Percentiles rank a stretch among this genome's conserved stretches.
Conservation (phyloP, 1,140 invertebrate genomes). For the Aricia agestis region DNA sequence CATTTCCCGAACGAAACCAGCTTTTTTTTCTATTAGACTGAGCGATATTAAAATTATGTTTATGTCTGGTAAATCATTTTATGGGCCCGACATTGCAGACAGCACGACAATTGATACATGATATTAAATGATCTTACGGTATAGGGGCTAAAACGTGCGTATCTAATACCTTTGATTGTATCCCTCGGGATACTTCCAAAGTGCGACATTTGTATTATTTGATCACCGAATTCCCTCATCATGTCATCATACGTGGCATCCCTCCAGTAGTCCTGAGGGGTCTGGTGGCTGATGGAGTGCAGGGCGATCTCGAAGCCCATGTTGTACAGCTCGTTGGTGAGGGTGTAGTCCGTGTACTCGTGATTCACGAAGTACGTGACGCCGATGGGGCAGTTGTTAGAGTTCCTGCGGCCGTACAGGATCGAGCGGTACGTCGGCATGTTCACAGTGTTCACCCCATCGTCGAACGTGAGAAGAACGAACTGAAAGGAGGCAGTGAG, state of each 20-base stretch:
- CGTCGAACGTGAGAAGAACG: slow-evolving; percentile 83
- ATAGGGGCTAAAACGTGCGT: too few species aligned
- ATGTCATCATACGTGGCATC: slow-evolving; percentile 61
- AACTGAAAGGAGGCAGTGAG: slow-evolving; percentile 64
- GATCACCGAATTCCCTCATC: slow-evolving; percentile 77
- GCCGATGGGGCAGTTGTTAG: slow-evolving; percentile 79
- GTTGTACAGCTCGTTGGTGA: slow-evolving; percentile 79
- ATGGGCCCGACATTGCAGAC: too few species aligned
- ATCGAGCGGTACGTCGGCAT: slow-evolving; percentile 79
- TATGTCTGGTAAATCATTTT: too few species aligned
- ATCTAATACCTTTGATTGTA: slow-evolving; percentile 62
- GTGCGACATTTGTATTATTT: slow-evolving; percentile 70
- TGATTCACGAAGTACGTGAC: slow-evolving; percentile 83
- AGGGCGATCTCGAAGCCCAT: slow-evolving; percentile 84
- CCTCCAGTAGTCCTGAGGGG: slow-evolving; percentile 74
- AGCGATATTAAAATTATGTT: too few species aligned
- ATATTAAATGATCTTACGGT: too few species aligned
- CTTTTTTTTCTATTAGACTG: too few species aligned
- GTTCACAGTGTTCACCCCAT: slow-evolving; percentile 81
- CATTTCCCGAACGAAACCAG: too few species aligned
- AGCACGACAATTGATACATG: too few species aligned
- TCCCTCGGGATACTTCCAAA: slow-evolving; percentile 77
- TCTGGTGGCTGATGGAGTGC: slow-evolving; percentile 77
- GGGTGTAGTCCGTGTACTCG: slow-evolving; percentile 82
- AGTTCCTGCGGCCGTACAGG: slow-evolving; percentile 77